These are phyloP conservation scores for Enteromius unitaeniatus DNA, from an alignment of 2,797 vertebrate genomes.

Conservation along the genomic window DNA sequence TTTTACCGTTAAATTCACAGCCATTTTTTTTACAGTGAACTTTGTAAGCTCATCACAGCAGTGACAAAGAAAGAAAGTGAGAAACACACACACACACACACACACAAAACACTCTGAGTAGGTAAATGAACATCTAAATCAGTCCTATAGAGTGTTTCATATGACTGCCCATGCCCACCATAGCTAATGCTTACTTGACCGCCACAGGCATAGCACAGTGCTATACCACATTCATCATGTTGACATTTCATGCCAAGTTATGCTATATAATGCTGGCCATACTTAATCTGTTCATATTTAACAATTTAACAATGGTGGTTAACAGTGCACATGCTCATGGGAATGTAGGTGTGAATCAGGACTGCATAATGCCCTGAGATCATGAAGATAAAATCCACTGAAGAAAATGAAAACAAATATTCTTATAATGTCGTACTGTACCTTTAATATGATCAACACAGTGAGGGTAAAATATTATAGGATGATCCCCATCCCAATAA, in stretches of 20 bases:
- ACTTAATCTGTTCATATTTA: conserved; percentile 3
- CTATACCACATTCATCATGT: conserved; percentile 29
- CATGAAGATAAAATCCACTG: neutral
- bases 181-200: conserved; percentile 33
- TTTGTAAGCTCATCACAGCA: neutral
- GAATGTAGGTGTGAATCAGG: neutral
- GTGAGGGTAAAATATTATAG: neutral
- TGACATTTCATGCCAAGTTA: conserved; percentile 38
- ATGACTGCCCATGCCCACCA: conserved; percentile 18
- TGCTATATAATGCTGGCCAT: conserved; percentile 13
- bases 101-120: neutral
- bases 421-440: neutral
- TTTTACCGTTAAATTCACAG: too few species aligned
- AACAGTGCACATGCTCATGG: neutral
- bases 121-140: conserved; percentile 12
- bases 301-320: neutral
- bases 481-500: too few species aligned
- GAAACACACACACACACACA: neutral
- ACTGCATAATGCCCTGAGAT: neutral
- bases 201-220: conserved; percentile 21
- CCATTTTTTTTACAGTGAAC: too few species aligned
- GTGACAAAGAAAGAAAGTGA: neutral
- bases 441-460: neutral
- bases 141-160: conserved; percentile 25
- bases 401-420: neutral